These are phyloP conservation scores for Lepidurus packardi DNA, from an alignment of 1,140 invertebrate species.

Conservation along the genomic window DNA sequence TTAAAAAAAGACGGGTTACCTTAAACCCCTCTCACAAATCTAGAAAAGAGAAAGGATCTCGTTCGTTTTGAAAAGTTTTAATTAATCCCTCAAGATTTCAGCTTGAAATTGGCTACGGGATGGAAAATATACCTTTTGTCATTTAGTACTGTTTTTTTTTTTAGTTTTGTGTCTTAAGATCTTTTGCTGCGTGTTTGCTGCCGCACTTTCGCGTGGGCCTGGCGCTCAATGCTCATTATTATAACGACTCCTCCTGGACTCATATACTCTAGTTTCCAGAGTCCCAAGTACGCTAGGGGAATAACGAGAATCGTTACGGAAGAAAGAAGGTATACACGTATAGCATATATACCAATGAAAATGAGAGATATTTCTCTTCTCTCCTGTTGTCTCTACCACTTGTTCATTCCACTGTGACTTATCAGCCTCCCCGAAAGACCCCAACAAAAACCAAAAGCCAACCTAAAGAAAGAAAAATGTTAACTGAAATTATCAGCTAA, in stretches of 20 bases:
- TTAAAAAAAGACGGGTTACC: too few relatives aligned
- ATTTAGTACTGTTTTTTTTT: neutral
- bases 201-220: neutral
- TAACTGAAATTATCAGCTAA: neutral
- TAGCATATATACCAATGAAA: neutral
- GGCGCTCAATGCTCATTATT: constrained; percentile 4
- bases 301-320: neutral
- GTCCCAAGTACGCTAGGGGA: constrained; percentile 12
- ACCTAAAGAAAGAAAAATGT: neutral
- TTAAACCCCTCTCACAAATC: too few relatives aligned
- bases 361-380: neutral
- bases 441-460: neutral
- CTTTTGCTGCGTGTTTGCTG: constrained; percentile 3
- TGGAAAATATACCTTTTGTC: neutral
- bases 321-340: neutral
- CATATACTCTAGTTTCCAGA: constrained; percentile 6
- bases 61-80: neutral
- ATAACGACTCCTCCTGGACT: constrained; percentile 14
- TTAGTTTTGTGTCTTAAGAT: neutral
- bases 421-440: neutral
- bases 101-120: neutral
- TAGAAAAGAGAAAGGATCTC: too few relatives aligned
- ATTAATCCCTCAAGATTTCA: constrained; percentile 1
- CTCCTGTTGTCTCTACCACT: neutral
- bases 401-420: neutral